A percentile compares a stretch with the other conserved stretches of the same genome.
Evolutionary conservation across 2,113 vertebrate genomes (phyloP).

Genomic region (Tauraco erythrolophus): DNA sequence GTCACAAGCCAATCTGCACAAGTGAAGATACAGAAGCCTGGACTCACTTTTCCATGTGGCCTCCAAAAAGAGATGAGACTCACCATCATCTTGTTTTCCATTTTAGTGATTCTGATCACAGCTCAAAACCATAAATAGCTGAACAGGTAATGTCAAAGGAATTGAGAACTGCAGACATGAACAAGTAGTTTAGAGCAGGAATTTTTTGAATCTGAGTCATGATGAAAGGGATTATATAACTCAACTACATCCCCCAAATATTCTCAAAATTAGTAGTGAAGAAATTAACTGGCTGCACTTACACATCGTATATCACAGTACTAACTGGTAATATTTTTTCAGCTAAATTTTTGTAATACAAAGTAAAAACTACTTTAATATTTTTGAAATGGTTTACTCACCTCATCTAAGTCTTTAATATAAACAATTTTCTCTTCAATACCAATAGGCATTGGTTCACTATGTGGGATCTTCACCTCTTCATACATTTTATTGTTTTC

Average conservation of each 20-base stretch:
- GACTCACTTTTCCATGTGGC: background rate
- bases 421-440: constrained; percentile 93
- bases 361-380: background rate
- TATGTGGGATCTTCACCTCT: constrained; percentile 92
- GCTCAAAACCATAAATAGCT: background rate
- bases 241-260: background rate
- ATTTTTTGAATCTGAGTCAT: background rate
- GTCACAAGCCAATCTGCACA: background rate
- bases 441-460: constrained; percentile 89
- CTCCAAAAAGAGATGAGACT: background rate
- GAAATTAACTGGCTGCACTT: background rate
- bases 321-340: background rate
- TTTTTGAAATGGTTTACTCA: constrained; percentile 65
- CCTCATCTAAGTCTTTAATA: constrained; percentile 94
- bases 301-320: background rate
- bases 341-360: background rate
- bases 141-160: background rate
- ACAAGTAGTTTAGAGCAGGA: background rate
- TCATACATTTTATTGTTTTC: constrained; percentile 95
- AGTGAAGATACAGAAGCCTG: background rate
- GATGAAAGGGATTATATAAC: background rate
- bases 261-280: background rate
- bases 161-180: background rate
- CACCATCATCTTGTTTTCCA: background rate
- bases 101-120: background rate